Conservation (phyloP, 2,888 invertebrate species). For the Melikaiella ostensackeni region DNA sequence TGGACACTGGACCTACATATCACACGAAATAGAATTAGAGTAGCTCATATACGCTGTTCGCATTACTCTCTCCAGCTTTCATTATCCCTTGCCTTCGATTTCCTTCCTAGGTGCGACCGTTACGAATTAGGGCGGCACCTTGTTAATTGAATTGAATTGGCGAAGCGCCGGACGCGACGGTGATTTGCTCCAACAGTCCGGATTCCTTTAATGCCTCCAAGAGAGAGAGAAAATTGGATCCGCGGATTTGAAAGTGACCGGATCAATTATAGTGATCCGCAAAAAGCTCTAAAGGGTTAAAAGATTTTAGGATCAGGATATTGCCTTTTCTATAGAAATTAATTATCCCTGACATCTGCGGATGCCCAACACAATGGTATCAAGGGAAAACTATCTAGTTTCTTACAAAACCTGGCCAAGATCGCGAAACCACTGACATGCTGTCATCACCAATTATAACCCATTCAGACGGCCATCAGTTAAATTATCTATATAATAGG, state of each 20-base stretch:
- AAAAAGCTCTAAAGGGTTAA: background rate
- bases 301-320: background rate
- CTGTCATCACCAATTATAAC: slow-evolving; percentile 75
- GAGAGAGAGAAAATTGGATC: slow-evolving; percentile 1
- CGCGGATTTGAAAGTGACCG: background rate
- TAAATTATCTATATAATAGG: slow-evolving; percentile 69
- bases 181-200: background rate
- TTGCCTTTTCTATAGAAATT: background rate
- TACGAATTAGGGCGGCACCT: slow-evolving; percentile 48
- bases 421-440: slow-evolving; percentile 58
- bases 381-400: background rate
- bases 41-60: slow-evolving; percentile 11
- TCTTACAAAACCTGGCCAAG: background rate
- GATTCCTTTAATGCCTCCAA: background rate
- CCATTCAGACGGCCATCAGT: slow-evolving; percentile 69
- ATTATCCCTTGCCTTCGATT: slow-evolving; percentile 45
- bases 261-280: background rate
- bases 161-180: slow-evolving; percentile 33
- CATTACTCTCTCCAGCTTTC: slow-evolving; percentile 17
- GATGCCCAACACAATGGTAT: background rate
- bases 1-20: slow-evolving; percentile 47
- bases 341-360: background rate
- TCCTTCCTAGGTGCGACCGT: slow-evolving; percentile 11
- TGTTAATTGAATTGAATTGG: slow-evolving; percentile 56
- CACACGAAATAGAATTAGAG: slow-evolving; percentile 50